phyloP scores from a whole-genome alignment of 1,140 invertebrate genomes.

The Nasonia longicornis region DNA sequence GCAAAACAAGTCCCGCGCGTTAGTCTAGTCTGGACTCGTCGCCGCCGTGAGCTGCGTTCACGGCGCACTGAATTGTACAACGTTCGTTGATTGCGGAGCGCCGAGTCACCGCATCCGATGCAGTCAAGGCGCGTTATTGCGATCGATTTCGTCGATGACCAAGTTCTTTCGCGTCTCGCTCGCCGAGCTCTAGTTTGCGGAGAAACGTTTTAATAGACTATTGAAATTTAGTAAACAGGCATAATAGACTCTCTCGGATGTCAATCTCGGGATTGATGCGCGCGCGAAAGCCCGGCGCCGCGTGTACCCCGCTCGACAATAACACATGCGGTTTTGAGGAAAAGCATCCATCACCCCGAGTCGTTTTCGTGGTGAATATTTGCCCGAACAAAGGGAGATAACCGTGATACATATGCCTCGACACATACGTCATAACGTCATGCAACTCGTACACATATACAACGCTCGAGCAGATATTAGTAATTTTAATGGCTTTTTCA shows the following conservation, averaged over 20 bases:
- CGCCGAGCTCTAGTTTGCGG: neutral
- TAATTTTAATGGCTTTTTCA: slow-evolving; percentile 40
- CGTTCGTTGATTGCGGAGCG: too few relatives aligned
- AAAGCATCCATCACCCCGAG: neutral
- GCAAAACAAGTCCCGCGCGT: too few relatives aligned
- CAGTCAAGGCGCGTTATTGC: too few relatives aligned
- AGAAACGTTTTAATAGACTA: neutral
- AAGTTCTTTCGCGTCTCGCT: neutral
- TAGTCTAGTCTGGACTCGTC: too few relatives aligned
- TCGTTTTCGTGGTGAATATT: neutral
- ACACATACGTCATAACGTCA: neutral
- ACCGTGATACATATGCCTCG: neutral
- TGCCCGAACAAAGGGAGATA: neutral
- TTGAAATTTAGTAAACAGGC: neutral
- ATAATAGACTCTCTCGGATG: neutral
- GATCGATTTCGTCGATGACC: neutral
- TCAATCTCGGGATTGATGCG: neutral
- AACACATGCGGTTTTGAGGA: slow-evolving; percentile 1
- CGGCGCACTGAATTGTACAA: too few relatives aligned
- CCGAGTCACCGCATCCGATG: too few relatives aligned
- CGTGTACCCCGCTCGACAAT: neutral
- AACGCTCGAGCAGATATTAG: slow-evolving; percentile 15
- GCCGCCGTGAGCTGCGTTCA: too few relatives aligned
- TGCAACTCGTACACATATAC: neutral
- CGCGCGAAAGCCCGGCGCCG: too few relatives aligned